phyloP scores from a whole-genome alignment of 2,888 invertebrate genomes.

The Tridacna gigas region DNA sequence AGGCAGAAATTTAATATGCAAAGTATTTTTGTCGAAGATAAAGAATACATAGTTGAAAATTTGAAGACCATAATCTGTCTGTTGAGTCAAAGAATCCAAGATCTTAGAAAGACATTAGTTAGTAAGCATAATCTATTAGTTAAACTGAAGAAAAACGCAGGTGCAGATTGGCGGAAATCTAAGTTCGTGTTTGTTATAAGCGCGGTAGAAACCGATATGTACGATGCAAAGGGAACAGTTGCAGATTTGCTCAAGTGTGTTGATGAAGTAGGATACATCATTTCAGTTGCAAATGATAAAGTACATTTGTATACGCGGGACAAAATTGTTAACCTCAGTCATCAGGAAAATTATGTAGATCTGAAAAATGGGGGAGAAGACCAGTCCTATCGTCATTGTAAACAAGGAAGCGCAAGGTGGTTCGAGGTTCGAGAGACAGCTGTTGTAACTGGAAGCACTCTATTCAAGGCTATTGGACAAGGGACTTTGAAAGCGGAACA shows the following conservation, averaged over 20 bases:
- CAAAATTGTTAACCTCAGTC: neutral
- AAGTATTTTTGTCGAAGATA: neutral
- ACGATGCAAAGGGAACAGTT: neutral
- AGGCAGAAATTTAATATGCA: neutral
- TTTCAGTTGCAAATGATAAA: neutral
- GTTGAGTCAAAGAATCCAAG: neutral
- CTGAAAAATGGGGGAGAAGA: neutral
- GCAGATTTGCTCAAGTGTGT: neutral
- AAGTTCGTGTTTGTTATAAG: constrained; percentile 35
- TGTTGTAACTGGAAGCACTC: constrained; percentile 29
- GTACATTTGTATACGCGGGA: neutral
- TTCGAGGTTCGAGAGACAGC: constrained; percentile 4
- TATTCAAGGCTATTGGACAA: constrained; percentile 18
- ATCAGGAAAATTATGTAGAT: neutral
- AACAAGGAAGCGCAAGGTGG: constrained; percentile 24
- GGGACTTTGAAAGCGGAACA: constrained; percentile 17
- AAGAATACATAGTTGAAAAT: neutral
- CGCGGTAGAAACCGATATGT: constrained; percentile 15
- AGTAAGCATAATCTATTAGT: neutral
- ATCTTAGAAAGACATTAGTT: neutral
- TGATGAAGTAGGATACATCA: neutral
- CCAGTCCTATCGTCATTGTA: neutral
- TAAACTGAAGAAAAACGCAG: constrained; percentile 7
- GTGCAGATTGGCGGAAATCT: constrained; percentile 27
- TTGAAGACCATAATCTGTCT: neutral